Percentiles rank a stretch among this genome's conserved stretches.
Evolutionary conservation across 2,888 invertebrate genomes (phyloP).

Genomic region (Oxystoma pomonae): DNA sequence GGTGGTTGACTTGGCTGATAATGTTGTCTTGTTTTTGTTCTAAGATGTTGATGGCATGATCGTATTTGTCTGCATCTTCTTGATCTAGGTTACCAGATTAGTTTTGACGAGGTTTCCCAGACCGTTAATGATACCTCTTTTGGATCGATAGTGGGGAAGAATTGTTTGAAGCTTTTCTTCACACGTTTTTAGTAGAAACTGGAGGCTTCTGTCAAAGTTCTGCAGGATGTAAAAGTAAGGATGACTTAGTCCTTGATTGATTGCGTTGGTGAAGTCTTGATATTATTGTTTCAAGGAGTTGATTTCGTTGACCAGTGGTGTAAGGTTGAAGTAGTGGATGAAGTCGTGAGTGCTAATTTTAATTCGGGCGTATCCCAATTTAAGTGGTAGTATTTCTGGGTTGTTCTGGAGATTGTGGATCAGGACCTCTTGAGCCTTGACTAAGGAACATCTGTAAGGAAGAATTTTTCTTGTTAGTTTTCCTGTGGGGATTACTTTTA

Average conservation of each 20-base stretch:
- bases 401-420: neutral
- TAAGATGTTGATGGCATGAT: constrained; percentile 4
- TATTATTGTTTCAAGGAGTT: neutral
- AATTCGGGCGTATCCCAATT: constrained; percentile 12
- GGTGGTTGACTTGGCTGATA: constrained; percentile 6
- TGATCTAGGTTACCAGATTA: constrained; percentile 14
- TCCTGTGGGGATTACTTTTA: neutral
- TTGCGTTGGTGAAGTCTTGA: neutral
- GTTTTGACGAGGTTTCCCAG: constrained; percentile 8
- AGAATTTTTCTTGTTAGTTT: neutral
- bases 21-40: constrained; percentile 10
- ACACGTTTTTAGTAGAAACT: neutral
- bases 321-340: neutral
- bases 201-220: neutral
- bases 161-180: constrained; percentile 5
- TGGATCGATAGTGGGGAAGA: neutral
- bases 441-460: neutral
- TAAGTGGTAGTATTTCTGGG: constrained; percentile 14
- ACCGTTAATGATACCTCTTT: constrained; percentile 11
- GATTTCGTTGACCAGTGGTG: neutral
- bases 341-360: constrained; percentile 13
- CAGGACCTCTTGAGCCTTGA: neutral
- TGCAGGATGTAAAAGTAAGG: neutral
- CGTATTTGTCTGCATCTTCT: constrained; percentile 11
- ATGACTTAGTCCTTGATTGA: neutral